A percentile compares a stretch with the other conserved stretches of the same genome.
Evolutionary conservation across 37 sponge, comb jelly and placozoan genomes (phyloP).

Genomic region (Haliclona indistincta): DNA sequence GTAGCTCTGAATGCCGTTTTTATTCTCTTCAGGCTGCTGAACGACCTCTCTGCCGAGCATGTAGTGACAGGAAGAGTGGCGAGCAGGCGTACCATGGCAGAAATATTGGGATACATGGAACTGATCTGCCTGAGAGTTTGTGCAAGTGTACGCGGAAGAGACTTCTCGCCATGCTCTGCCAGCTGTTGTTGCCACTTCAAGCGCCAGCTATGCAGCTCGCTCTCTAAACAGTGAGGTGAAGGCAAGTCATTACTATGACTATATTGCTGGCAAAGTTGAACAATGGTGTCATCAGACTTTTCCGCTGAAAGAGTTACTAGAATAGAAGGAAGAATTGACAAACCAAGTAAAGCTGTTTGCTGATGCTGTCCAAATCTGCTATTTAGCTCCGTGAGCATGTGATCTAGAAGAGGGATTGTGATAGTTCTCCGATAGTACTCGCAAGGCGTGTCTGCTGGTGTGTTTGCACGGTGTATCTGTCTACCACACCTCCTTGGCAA

Average conservation of each 20-base stretch:
- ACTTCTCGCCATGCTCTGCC: constrained; percentile 1
- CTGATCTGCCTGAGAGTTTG: constrained; percentile 8
- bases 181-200: constrained; percentile 15
- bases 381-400: constrained; percentile 31
- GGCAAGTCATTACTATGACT: constrained; percentile 15
- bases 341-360: constrained; percentile 33
- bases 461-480: constrained; percentile 27
- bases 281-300: background rate
- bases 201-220: constrained; percentile 30
- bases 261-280: too few relatives aligned
- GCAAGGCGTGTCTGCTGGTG: constrained; percentile 30
- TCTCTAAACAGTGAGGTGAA: background rate
- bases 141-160: constrained; percentile 18
- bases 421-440: constrained; percentile 20
- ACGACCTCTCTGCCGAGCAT: constrained; percentile 31
- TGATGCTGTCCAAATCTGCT: constrained; percentile 32
- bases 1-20: constrained; percentile 34
- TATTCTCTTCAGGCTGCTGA: constrained; percentile 43
- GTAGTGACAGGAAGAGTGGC: constrained; percentile 32
- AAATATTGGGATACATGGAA: constrained; percentile 19
- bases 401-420: constrained; percentile 32
- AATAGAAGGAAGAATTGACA: constrained; percentile 17
- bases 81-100: constrained; percentile 2
- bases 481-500: constrained; percentile 40
- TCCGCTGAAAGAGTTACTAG: background rate